Base-by-base conservation (phyloP, 2,797 vertebrate species). In the Lutjanus argentimaculatus region DNA sequence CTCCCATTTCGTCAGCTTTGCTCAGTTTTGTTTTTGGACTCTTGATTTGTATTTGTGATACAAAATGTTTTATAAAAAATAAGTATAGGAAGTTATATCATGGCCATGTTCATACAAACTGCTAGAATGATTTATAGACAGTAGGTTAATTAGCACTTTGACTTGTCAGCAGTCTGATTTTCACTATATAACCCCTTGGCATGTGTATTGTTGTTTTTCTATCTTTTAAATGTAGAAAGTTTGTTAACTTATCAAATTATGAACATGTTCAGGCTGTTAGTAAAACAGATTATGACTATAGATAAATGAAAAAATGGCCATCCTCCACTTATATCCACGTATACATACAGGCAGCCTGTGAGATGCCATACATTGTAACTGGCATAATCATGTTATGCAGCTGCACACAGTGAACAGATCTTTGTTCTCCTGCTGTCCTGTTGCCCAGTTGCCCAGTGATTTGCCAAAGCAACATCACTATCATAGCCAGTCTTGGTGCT, bases 141-240 rank as follows among this genome's bases (percentile, higher is more conserved):
- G 25, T 53, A 19, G 22, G 43, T 69, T 79, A 90, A 88, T 65
- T 78, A 86, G 80, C 87, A 87, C 87, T 92, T 90, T 91, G 89
- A 91, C 86, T 91, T 91, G 89, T 92, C 82, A 77, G 84, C 64
- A 75, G 17, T 85, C 83, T 78, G 61, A 57, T 84, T 89, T 83
- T 10, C 58, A 77, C 25, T 53, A 69, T 73, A 61, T 75, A n/a
- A 13, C 36, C 63, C 68, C 72, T 72, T 76, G 40, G 70, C 19
- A 58, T 57, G 57, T 64, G 14, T 40, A 46, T 63, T 56, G 8
- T 42, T 72, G 17, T 70, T 40, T 30, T 46, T 53, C n/a, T 61
- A 19, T 63, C 8, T 19, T 62, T 16, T 17, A 36, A 48, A 21
- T 52, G 19, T 42, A 63, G 42, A 15, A n/a, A 58, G 17, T 8